Percentiles rank a stretch among this genome's conserved stretches.
These are phyloP conservation scores for Hanleya hanleyi DNA, from an alignment of 2,888 invertebrate genomes.

Conservation along the genomic window DNA sequence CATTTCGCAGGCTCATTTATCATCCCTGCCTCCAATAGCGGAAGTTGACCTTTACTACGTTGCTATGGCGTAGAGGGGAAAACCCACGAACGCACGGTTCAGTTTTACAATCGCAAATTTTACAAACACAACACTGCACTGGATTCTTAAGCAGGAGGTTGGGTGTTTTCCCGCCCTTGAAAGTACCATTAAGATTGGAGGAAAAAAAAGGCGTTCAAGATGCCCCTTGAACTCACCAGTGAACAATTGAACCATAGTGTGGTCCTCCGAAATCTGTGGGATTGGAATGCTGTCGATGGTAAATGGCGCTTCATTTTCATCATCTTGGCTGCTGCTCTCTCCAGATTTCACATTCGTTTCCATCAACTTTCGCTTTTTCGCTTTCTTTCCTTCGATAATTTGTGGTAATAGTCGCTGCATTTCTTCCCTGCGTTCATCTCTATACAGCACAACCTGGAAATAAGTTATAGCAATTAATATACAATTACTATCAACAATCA, in stretches of 20 bases:
- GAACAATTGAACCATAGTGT: conserved; percentile 82
- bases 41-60: too few species aligned
- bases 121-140: too few species aligned
- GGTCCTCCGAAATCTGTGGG: conserved; percentile 77
- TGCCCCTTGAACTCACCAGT: conserved; percentile 78
- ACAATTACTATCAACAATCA: too few species aligned
- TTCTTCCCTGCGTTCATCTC: conserved; percentile 71
- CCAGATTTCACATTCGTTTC: conserved; percentile 58
- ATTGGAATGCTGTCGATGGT: conserved; percentile 80
- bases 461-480: neutral
- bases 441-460: conserved; percentile 62
- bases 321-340: conserved; percentile 36
- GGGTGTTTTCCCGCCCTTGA: too few species aligned
- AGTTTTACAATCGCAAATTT: too few species aligned
- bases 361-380: conserved; percentile 63
- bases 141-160: too few species aligned
- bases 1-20: too few species aligned
- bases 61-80: too few species aligned
- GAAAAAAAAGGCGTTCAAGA: too few species aligned
- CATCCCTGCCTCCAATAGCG: too few species aligned
- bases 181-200: too few species aligned
- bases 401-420: conserved; percentile 80
- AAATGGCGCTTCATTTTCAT: conserved; percentile 39
- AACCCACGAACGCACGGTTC: too few species aligned
- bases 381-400: conserved; percentile 84